Percentiles rank a stretch among this genome's conserved stretches.
These are phyloP conservation scores for Rhyacichthys aspro DNA, from an alignment of 2,797 vertebrate genomes.

Conservation along the genomic window DNA sequence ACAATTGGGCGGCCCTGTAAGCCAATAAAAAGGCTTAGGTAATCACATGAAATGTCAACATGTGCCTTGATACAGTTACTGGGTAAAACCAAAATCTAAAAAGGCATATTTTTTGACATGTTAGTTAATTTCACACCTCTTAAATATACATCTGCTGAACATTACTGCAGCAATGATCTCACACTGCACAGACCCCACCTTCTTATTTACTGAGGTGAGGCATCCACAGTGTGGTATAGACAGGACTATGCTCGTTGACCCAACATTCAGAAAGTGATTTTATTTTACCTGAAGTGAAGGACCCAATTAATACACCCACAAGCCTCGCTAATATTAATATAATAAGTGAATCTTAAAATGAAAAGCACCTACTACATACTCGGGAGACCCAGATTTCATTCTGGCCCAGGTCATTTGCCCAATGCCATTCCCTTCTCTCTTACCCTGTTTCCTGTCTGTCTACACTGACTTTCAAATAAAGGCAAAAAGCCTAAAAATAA, in stretches of 20 bases:
- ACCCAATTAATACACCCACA: too few species aligned
- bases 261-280: slow-evolving; percentile 13
- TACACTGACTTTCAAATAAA: too few species aligned
- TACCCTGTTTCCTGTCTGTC: too few species aligned
- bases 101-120: background rate
- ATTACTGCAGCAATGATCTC: slow-evolving; percentile 52
- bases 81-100: slow-evolving; percentile 1
- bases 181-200: slow-evolving; percentile 30
- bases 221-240: slow-evolving; percentile 34
- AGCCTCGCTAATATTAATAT: too few species aligned
- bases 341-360: too few species aligned
- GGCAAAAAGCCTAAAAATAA: too few species aligned
- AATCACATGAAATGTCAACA: background rate
- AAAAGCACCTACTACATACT: too few species aligned
- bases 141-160: slow-evolving; percentile 49
- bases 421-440: too few species aligned
- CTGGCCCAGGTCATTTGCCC: too few species aligned
- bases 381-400: too few species aligned
- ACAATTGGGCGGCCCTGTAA: slow-evolving; percentile 93
- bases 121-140: slow-evolving; percentile 28
- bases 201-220: slow-evolving; percentile 42
- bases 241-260: slow-evolving; percentile 28
- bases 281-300: too few species aligned
- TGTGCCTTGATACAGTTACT: background rate
- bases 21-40: slow-evolving; percentile 9